Percentiles rank a stretch among this genome's conserved stretches.
phyloP scores from a whole-genome alignment of 2,113 vertebrate species.

The Syngnathus floridae region DNA sequence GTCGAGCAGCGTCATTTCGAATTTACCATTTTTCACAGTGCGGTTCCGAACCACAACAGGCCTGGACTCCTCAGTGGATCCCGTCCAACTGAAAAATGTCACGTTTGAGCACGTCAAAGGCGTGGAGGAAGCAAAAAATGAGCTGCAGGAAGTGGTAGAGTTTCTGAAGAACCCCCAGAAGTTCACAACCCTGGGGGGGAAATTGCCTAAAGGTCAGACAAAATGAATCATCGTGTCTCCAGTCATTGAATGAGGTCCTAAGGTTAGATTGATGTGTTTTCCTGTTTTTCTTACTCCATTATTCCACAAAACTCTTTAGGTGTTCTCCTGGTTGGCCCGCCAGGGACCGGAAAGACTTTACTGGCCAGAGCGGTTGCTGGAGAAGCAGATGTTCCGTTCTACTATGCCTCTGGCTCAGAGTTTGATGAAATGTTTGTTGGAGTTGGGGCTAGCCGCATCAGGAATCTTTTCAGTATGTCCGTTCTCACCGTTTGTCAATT shows the following conservation, averaged over 20 bases:
- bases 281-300: neutral
- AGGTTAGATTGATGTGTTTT: neutral
- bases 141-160: conserved; percentile 96
- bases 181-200: conserved; percentile 91
- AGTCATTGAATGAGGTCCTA: neutral
- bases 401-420: conserved; percentile 94
- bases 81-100: conserved; percentile 94
- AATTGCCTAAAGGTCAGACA: conserved; percentile 92
- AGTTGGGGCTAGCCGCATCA: conserved; percentile 93
- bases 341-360: conserved; percentile 95
- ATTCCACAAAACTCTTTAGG: conserved; percentile 59
- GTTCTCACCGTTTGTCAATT: neutral
- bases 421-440: conserved; percentile 99
- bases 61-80: conserved; percentile 92
- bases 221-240: neutral
- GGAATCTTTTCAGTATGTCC: conserved; percentile 90
- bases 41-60: conserved; percentile 93
- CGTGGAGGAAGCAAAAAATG: conserved; percentile 94
- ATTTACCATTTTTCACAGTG: conserved; percentile 76
- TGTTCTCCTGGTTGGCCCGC: conserved; percentile 88
- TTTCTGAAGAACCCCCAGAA: conserved; percentile 95
- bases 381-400: conserved; percentile 95
- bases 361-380: conserved; percentile 94
- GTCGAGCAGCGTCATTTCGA: conserved; percentile 58
- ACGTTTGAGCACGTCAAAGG: conserved; percentile 99